Conservation (phyloP, 2,113 vertebrate genomes). For the Manacus vitellinus region DNA sequence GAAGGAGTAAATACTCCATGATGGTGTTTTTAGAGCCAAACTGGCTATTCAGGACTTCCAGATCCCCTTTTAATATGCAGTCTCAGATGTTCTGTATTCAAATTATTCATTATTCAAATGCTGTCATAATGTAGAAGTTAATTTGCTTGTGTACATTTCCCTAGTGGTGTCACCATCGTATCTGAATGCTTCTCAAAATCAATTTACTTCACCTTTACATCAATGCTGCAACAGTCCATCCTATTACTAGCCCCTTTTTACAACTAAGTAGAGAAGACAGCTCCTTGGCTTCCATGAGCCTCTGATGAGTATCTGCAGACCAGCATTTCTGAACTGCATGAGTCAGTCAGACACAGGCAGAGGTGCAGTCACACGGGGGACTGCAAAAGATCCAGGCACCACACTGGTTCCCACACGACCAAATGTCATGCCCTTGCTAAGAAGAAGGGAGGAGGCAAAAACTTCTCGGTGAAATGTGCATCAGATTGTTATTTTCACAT, state of each 20-base stretch:
- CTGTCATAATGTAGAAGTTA: background rate
- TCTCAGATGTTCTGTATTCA: background rate
- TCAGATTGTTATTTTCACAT: background rate
- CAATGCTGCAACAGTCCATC: background rate
- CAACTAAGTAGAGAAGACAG: background rate
- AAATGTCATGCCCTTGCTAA: background rate
- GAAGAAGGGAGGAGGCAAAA: background rate
- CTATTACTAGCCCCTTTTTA: background rate
- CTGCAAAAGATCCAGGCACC: background rate
- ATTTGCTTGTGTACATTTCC: background rate
- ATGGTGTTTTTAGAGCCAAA: background rate
- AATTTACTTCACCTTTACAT: background rate
- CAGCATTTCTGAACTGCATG: background rate
- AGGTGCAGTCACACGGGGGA: background rate
- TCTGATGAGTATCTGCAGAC: background rate
- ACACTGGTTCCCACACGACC: background rate
- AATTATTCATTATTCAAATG: background rate
- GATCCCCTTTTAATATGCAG: background rate
- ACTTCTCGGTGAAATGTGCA: background rate
- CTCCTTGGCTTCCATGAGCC: background rate
- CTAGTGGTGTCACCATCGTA: background rate
- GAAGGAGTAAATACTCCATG: background rate
- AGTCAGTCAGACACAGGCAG: background rate
- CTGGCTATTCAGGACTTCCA: background rate
- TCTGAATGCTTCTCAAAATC: background rate